These are phyloP conservation scores for Rhegmatorhina hoffmannsi DNA, from an alignment of 2,113 vertebrate species.

Conservation along the genomic window DNA sequence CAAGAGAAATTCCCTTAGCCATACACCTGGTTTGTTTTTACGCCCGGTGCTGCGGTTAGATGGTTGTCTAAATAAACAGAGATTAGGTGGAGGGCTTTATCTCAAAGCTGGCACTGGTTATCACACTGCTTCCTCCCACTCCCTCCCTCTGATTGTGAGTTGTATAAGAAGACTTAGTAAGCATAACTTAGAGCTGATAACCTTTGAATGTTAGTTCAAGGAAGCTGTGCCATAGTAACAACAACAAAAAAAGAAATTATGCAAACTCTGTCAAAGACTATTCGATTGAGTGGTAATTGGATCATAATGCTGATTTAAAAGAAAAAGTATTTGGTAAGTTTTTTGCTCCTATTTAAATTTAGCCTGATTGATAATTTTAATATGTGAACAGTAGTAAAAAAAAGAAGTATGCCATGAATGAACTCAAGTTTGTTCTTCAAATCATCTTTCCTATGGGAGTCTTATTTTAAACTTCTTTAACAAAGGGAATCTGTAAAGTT, in stretches of 20 bases:
- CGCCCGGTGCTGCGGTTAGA: background rate
- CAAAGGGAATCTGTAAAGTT: background rate
- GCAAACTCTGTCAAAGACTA: background rate
- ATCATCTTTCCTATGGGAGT: background rate
- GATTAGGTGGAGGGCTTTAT: conserved; percentile 76
- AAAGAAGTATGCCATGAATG: background rate
- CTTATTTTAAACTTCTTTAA: conserved; percentile 18
- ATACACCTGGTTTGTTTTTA: conserved; percentile 53
- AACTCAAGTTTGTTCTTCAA: background rate
- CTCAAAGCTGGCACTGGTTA: conserved; percentile 78
- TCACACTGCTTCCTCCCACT: conserved; percentile 73
- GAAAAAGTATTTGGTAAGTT: background rate
- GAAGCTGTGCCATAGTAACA: conserved; percentile 56
- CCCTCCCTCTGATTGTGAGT: conserved; percentile 77
- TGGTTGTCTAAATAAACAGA: conserved; percentile 78
- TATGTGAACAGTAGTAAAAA: background rate
- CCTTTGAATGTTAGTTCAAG: conserved; percentile 70
- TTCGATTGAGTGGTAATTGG: conserved; percentile 19
- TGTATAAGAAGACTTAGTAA: conserved; percentile 76
- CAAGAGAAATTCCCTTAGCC: conserved; percentile 33
- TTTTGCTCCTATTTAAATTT: conserved; percentile 38
- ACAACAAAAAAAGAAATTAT: conserved; percentile 5
- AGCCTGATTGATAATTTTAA: background rate
- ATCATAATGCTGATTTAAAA: background rate
- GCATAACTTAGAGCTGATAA: conserved; percentile 73